Evolutionary conservation across 2,113 vertebrate genomes (phyloP).

Genomic region (Sturnus vulgaris): DNA sequence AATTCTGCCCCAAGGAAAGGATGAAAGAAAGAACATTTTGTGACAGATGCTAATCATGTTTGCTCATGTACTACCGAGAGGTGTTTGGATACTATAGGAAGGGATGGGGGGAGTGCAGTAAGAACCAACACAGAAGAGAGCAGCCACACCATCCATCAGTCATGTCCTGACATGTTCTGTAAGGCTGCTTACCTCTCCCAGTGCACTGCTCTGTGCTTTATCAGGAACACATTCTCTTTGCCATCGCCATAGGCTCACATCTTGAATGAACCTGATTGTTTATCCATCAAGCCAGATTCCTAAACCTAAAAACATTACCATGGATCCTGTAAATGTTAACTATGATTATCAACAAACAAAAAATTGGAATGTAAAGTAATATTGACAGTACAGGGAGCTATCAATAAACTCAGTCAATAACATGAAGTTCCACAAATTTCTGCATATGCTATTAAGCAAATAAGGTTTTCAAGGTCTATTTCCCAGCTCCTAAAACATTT

Average conservation of each 20-base stretch:
- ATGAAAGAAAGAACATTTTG: slow-evolving; percentile 37
- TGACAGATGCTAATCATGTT: slow-evolving; percentile 39
- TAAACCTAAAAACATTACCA: not conserved
- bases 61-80: slow-evolving; percentile 15
- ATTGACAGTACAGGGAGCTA: not conserved
- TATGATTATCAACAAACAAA: not conserved
- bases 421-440: not conserved
- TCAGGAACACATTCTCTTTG: not conserved
- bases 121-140: not conserved
- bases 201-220: not conserved
- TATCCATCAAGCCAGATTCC: not conserved
- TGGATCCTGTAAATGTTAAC: not conserved
- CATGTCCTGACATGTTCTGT: not conserved
- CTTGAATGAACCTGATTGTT: not conserved
- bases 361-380: not conserved
- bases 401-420: not conserved
- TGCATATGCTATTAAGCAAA: not conserved
- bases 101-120: not conserved
- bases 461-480: not conserved
- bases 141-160: not conserved
- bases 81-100: not conserved
- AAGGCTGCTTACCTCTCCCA: not conserved
- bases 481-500: not conserved
- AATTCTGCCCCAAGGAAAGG: slow-evolving; percentile 9
- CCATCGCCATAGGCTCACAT: not conserved